Percentiles rank a stretch among this genome's conserved stretches.
Evolutionary conservation across 2,113 vertebrate species (phyloP).

Genomic region (Corydoras maculifer): DNA sequence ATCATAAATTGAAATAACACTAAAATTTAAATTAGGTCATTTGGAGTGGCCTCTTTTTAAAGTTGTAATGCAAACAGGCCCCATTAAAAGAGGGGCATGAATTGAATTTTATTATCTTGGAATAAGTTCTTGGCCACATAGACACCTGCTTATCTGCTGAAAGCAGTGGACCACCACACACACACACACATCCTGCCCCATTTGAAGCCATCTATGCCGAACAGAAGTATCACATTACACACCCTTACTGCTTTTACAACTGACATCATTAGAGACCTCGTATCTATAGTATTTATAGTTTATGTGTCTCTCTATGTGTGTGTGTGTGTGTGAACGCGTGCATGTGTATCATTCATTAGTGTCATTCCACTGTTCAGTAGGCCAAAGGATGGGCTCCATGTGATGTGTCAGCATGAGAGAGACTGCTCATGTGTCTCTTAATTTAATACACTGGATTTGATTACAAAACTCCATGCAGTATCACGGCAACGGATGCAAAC

Average conservation of each 20-base stretch:
- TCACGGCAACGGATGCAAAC: no score
- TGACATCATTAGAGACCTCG: slow-evolving; percentile 35
- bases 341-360: slow-evolving; percentile 16
- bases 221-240: slow-evolving; percentile 24
- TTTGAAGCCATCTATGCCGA: slow-evolving; percentile 13
- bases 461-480: no score
- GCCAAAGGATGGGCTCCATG: not conserved
- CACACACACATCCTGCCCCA: slow-evolving; percentile 5
- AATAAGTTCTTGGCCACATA: not conserved
- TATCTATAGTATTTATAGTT: slow-evolving; percentile 21
- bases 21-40: no score
- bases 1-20: no score
- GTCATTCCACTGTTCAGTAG: slow-evolving; percentile 32
- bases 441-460: no score
- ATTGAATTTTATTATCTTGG: not conserved
- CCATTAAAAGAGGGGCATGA: no score
- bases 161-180: slow-evolving; percentile 15
- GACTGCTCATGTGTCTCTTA: no score
- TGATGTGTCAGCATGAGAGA: no score
- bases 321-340: slow-evolving; percentile 26
- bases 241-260: slow-evolving; percentile 24
- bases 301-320: slow-evolving; percentile 20
- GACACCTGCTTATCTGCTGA: not conserved
- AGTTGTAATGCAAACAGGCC: no score
- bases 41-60: no score